Evolutionary conservation across 2,113 vertebrate genomes (phyloP), one percentile per base, ranked within the genome.

Genomic region (Lota lota): DNA sequence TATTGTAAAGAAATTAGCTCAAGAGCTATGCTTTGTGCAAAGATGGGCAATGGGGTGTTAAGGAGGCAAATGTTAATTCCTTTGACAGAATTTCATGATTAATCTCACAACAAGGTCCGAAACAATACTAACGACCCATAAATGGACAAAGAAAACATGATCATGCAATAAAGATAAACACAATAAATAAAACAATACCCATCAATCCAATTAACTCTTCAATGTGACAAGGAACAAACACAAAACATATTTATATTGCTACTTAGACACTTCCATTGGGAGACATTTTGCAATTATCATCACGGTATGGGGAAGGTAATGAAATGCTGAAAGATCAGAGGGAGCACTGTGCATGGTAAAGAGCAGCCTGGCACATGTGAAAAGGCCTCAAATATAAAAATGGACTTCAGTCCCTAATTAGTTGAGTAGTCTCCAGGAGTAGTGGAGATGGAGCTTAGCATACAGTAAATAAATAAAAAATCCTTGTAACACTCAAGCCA

Each of bases 251-350:
- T 2, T 24, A 24, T 4, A 24, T 4, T 24, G 4, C 17, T 53
- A 53, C 12, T 17, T 53, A 53, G 51, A 53, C 12, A 53, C 60
- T 22, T 72, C 51, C 59, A 60, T 24, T 69, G 65, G 61, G 58
- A 57, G 18, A 50, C 19, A 21, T 22, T 2, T 69, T 0, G 18
- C n/a, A 69, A 64, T n/a, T n/a, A n/a, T 64, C 57, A 24, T 16
- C 1, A 22, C n/a, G 5, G 65, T 61, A 75, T 24, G 24, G 64
- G 65, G 57, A 67, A 50, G 64, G 78, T 86, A 83, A 89, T 73
- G 70, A 86, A 82, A 80, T 74, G 70, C 79, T 83, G 63, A 74
- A 80, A 85, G 82, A 88, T 85, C 82, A 80, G 64, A 79, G 75
- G 22, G 63, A 78, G 77, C 72, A 75, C 1, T 58, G 67, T n/a